Evolutionary conservation across 2,888 invertebrate genomes (phyloP).

Genomic region (Leptopterna dolabrata): DNA sequence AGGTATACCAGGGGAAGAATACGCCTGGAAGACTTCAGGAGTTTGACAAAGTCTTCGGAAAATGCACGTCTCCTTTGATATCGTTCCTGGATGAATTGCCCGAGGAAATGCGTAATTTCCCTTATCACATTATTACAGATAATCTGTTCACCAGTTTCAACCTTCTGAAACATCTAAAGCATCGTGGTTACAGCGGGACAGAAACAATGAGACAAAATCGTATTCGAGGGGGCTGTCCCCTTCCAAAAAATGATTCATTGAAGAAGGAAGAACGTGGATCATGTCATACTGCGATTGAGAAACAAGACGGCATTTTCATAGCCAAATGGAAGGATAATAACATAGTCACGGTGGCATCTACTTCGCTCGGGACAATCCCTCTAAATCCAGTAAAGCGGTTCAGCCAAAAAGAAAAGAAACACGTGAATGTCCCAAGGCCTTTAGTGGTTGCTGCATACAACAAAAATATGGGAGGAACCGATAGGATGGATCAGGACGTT

Average conservation of each 20-base stretch:
- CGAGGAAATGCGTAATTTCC: neutral
- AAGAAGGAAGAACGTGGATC: too few species aligned
- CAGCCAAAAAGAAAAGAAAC: neutral
- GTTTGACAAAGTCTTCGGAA: too few species aligned
- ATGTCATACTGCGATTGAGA: neutral
- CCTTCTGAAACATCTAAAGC: neutral
- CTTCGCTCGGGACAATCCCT: neutral
- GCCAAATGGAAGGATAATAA: neutral
- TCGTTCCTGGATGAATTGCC: too few species aligned
- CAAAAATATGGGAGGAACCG: neutral
- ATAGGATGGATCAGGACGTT: neutral
- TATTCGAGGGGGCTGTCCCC: too few species aligned
- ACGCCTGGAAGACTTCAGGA: neutral
- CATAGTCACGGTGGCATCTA: neutral
- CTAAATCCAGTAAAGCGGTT: neutral
- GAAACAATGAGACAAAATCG: too few species aligned
- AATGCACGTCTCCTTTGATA: too few species aligned
- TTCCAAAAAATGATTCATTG: too few species aligned
- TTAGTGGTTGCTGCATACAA: neutral
- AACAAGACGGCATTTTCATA: neutral
- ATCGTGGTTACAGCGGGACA: neutral
- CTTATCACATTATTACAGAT: neutral
- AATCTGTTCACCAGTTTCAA: neutral
- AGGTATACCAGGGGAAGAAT: neutral
- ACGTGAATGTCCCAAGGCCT: neutral